These are phyloP conservation scores for Cecropterus lyciades DNA, from an alignment of 1,140 invertebrate genomes.

Conservation along the genomic window DNA sequence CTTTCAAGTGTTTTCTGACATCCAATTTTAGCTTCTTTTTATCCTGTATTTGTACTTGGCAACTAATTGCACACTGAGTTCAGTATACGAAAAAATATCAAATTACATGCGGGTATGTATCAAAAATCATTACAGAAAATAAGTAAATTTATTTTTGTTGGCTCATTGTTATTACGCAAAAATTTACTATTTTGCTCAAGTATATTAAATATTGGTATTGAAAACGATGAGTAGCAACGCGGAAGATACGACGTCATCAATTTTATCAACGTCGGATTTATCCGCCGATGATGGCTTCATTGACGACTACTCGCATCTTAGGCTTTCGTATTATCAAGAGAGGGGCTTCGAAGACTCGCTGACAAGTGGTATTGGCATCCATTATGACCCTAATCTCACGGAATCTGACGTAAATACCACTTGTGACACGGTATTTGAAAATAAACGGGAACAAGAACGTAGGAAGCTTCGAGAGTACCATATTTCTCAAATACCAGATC, in stretches of 20 bases:
- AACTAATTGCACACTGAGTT: too few relatives aligned
- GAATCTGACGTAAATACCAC: conserved; percentile 16
- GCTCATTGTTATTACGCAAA: too few relatives aligned
- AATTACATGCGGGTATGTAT: too few relatives aligned
- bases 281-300: conserved; percentile 49
- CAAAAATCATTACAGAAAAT: too few relatives aligned
- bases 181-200: too few relatives aligned
- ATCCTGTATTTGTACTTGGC: too few relatives aligned
- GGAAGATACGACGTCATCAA: conserved; percentile 34
- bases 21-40: too few relatives aligned
- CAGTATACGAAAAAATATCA: too few relatives aligned
- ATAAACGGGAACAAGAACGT: conserved; percentile 2
- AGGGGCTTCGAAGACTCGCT: conserved; percentile 26
- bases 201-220: too few relatives aligned
- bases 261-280: conserved; percentile 31
- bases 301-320: conserved; percentile 67
- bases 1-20: too few relatives aligned
- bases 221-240: conserved; percentile 43
- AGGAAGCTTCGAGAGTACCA: conserved; percentile 50
- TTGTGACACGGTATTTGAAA: conserved; percentile 34
- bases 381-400: conserved; percentile 13
- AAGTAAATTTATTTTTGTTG: too few relatives aligned
- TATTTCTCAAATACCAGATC: conserved; percentile 63
- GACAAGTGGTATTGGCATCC: conserved; percentile 13
- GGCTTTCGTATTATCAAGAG: conserved; percentile 62